Base-by-base conservation (phyloP, 1,140 invertebrate genomes). In the Ganaspis sp. region DNA sequence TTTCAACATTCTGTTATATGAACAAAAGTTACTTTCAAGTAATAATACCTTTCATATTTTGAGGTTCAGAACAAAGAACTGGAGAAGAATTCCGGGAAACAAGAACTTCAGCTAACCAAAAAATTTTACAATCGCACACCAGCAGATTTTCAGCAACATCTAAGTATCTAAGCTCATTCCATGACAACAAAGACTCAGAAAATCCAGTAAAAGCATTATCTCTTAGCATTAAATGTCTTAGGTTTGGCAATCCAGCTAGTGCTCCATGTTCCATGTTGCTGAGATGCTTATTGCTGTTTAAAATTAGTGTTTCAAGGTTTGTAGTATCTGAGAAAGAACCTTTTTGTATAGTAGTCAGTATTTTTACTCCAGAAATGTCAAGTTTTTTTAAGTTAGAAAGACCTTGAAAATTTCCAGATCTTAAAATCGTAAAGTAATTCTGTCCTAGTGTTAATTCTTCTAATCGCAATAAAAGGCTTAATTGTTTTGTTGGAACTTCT, bases 111-210 rank as follows among this genome's bases (percentile, higher is more conserved):
- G 94, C 92, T 53, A 97, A 91, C 96, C 96, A 98, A 38, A 96
- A 88, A 4, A 97, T 84, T 73, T 94, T 93, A 83, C 96, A 97
- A 81, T 95, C 94, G 87, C 96, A 98, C n/a, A 94, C 89, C 11
- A 98, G 90, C 0, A 96, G 96, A 84, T 97, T 97, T 77, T 97
- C 96, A 12, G 95, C 95, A 6, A 98, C 90, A 78, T 97, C 96
- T 9, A 97, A 85, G 5, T 93, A 92, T 23, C 93, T 92, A n/a
- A 97, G 87, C 80, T 96, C 96, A 72, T 94, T 94, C 93, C 96
- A 97, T 0, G 95, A 93, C 15, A 96, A 94, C 15, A 96, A 92
- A 0, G 94, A 94, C 87, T 97, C 96, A 1, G 94, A 93, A 54
- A 98, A 92, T 15, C 92, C 94, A 29, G 92, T 91, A 77, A 98